These are phyloP conservation scores for Malurus elegans DNA, from an alignment of 2,113 vertebrate species.

Conservation along the genomic window DNA sequence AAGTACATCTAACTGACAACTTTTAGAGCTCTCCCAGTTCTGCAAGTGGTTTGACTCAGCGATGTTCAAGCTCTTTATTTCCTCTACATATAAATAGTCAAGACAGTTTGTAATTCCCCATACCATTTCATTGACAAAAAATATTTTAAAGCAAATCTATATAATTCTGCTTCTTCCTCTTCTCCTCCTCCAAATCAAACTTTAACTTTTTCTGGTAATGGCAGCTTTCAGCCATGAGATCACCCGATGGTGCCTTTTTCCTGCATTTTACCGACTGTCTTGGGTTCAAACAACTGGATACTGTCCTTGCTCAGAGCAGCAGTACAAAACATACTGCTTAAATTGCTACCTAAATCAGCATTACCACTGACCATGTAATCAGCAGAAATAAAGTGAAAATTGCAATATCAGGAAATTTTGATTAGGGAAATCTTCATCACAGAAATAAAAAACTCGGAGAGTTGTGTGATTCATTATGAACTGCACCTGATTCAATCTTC, in stretches of 20 bases:
- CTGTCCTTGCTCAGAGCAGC: background rate
- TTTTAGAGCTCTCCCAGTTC: background rate
- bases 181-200: background rate
- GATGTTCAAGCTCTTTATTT: background rate
- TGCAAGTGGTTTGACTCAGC: background rate
- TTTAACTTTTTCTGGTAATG: background rate
- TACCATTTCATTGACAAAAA: background rate
- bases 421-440: background rate
- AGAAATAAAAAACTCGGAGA: background rate
- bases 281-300: background rate
- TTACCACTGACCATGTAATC: background rate
- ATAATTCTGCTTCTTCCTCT: background rate
- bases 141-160: background rate
- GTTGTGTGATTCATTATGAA: background rate
- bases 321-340: background rate
- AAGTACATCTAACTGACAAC: background rate
- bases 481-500: constrained; percentile 87
- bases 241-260: background rate
- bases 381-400: background rate
- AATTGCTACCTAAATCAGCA: background rate
- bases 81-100: background rate
- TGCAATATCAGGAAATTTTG: background rate
- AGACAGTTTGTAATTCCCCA: background rate
- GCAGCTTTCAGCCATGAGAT: background rate
- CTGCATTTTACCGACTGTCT: background rate